Evolutionary conservation across 2,113 vertebrate species (phyloP).

Genomic region (Miniopterus natalensis): DNA sequence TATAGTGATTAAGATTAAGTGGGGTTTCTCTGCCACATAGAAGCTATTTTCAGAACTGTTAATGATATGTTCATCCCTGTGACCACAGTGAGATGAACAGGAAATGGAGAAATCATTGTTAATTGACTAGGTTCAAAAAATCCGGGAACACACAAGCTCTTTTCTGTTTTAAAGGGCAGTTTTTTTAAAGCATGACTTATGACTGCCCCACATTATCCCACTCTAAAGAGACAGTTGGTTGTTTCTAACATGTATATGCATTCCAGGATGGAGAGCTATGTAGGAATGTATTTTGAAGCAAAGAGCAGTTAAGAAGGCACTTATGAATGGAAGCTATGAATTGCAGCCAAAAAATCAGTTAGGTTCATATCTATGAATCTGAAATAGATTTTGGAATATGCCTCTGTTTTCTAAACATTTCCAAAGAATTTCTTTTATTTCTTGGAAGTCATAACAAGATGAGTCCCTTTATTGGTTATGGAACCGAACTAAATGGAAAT

Average conservation of each 20-base stretch:
- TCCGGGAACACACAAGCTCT: neutral
- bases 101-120: conserved; percentile 64
- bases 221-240: conserved; percentile 8
- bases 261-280: neutral
- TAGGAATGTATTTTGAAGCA: conserved; percentile 20
- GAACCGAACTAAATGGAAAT: conserved; percentile 52
- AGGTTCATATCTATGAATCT: neutral
- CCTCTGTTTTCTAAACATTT: conserved; percentile 62
- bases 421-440: conserved; percentile 37
- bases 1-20: conserved; percentile 51
- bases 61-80: conserved; percentile 55
- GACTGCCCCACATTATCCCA: neutral
- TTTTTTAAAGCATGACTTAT: conserved; percentile 44
- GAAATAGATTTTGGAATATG: conserved; percentile 42
- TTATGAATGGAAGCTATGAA: conserved; percentile 35
- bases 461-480: conserved; percentile 2
- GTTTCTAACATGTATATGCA: neutral
- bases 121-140: conserved; percentile 43
- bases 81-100: conserved; percentile 63
- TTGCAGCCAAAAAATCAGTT: conserved; percentile 29
- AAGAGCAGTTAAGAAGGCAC: conserved; percentile 40
- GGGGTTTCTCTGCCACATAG: conserved; percentile 52
- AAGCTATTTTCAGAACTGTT: conserved; percentile 72
- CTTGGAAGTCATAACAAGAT: conserved; percentile 58
- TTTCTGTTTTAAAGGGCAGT: conserved; percentile 53